A percentile compares a stretch with the other conserved stretches of the same genome.
phyloP scores from a whole-genome alignment of 2,888 invertebrate genomes.

The Trissoscelio sp. region DNA sequence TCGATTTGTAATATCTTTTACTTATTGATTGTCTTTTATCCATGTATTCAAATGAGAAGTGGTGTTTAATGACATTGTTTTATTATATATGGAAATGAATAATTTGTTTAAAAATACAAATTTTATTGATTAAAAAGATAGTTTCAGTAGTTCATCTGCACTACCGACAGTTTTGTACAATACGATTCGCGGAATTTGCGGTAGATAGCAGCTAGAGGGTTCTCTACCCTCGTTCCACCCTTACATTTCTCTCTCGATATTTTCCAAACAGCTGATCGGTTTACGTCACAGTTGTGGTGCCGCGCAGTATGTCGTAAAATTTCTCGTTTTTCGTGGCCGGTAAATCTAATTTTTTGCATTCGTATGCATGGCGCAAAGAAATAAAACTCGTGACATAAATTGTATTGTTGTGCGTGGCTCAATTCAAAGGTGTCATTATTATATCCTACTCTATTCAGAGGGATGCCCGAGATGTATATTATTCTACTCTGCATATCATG shows the following conservation, averaged over 20 bases:
- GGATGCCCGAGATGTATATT: slow-evolving; percentile 7
- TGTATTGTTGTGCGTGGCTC: not conserved
- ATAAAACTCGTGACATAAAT: slow-evolving; percentile 1
- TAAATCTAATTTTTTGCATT: slow-evolving; percentile 2
- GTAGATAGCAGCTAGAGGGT: slow-evolving; percentile 23
- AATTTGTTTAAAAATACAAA: too few relatives aligned
- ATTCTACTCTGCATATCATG: not conserved
- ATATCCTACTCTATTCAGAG: slow-evolving; percentile 2
- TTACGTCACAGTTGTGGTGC: slow-evolving; percentile 32
- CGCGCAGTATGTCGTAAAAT: slow-evolving; percentile 44
- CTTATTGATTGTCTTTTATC: too few relatives aligned
- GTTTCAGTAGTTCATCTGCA: not conserved
- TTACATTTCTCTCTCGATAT: slow-evolving; percentile 5
- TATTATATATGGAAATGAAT: too few relatives aligned
- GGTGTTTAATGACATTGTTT: too few relatives aligned
- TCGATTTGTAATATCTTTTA: too few relatives aligned
- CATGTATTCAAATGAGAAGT: too few relatives aligned
- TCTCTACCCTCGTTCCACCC: slow-evolving; percentile 13
- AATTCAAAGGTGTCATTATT: slow-evolving; percentile 7
- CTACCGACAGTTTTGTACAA: slow-evolving; percentile 14
- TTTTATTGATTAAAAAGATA: not conserved
- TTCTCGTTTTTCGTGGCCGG: slow-evolving; percentile 33
- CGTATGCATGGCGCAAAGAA: not conserved
- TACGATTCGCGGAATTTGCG: slow-evolving; percentile 8
- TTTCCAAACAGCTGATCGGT: slow-evolving; percentile 46